Conservation (phyloP, 2,113 vertebrate species). For the Chaetodon auriga region DNA sequence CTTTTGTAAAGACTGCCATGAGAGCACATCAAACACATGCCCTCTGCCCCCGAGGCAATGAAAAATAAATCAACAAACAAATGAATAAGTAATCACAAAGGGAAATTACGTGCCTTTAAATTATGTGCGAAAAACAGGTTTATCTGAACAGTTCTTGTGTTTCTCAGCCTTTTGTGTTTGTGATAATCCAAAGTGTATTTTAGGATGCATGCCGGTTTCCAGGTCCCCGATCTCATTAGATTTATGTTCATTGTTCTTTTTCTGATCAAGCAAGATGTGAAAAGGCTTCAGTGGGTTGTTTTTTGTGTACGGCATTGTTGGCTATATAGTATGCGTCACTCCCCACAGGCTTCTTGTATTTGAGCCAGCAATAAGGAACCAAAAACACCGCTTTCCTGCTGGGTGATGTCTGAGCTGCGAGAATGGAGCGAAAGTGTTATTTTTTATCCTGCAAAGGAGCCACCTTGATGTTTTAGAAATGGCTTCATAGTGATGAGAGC, state of each 20-base stretch:
- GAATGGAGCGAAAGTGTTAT: slow-evolving; percentile 8
- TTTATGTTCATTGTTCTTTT: slow-evolving; percentile 59
- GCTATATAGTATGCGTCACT: slow-evolving; percentile 32
- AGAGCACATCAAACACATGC: slow-evolving; percentile 79
- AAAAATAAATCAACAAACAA: slow-evolving; percentile 81
- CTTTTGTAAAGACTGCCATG: slow-evolving; percentile 60
- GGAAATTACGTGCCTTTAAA: slow-evolving; percentile 47
- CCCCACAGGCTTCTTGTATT: slow-evolving; percentile 47
- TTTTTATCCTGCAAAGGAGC: slow-evolving; percentile 14
- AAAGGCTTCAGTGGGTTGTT: slow-evolving; percentile 29
- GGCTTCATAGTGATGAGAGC: slow-evolving; percentile 28
- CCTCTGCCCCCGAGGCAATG: slow-evolving; percentile 73
- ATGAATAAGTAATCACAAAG: slow-evolving; percentile 79
- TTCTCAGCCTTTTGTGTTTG: slow-evolving; percentile 47
- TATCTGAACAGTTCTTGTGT: slow-evolving; percentile 44
- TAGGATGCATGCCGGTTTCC: slow-evolving; percentile 27
- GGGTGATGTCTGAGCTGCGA: slow-evolving; percentile 37
- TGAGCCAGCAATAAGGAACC: slow-evolving; percentile 25
- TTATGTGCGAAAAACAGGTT: slow-evolving; percentile 38
- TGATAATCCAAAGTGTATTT: slow-evolving; percentile 54
- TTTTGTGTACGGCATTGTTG: slow-evolving; percentile 40
- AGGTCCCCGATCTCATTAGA: slow-evolving; percentile 67
- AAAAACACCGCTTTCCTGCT: slow-evolving; percentile 39
- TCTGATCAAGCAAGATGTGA: slow-evolving; percentile 52
- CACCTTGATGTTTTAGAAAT: slow-evolving; percentile 49